phyloP scores from a whole-genome alignment of 2,888 invertebrate species.

The Callimorpha dominula region DNA sequence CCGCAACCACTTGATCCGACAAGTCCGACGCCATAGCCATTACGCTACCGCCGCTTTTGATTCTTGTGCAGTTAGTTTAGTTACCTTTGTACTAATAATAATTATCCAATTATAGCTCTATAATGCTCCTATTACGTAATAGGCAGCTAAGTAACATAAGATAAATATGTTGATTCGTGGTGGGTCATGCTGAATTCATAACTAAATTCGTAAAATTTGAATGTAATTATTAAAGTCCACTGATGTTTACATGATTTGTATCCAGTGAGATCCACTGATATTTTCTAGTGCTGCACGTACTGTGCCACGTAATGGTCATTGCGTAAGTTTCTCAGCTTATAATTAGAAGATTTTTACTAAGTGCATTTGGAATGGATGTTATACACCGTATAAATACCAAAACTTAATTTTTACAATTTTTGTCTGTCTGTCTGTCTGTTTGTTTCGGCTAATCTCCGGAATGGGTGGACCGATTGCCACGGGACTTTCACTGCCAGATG shows the following conservation, averaged over 20 bases:
- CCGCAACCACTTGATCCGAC: too few relatives aligned
- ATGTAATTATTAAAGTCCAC: not conserved
- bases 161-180: not conserved
- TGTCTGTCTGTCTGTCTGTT: too few relatives aligned
- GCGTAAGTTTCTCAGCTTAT: not conserved
- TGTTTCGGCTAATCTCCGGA: too few relatives aligned
- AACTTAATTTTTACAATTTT: too few relatives aligned
- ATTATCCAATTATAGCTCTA: not conserved
- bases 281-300: not conserved
- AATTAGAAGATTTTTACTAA: not conserved
- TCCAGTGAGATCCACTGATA: not conserved
- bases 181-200: not conserved
- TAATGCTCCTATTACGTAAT: constrained; percentile 1
- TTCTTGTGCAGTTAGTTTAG: not conserved
- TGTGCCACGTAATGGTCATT: not conserved
- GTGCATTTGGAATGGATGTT: too few relatives aligned
- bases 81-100: not conserved
- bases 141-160: not conserved
- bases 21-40: too few relatives aligned
- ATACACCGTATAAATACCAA: too few relatives aligned
- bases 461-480: too few relatives aligned
- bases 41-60: too few relatives aligned
- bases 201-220: not conserved
- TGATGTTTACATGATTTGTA: not conserved
- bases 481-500: too few relatives aligned